phyloP scores from a whole-genome alignment of 2,113 vertebrate genomes.

The Climacteris rufus region DNA sequence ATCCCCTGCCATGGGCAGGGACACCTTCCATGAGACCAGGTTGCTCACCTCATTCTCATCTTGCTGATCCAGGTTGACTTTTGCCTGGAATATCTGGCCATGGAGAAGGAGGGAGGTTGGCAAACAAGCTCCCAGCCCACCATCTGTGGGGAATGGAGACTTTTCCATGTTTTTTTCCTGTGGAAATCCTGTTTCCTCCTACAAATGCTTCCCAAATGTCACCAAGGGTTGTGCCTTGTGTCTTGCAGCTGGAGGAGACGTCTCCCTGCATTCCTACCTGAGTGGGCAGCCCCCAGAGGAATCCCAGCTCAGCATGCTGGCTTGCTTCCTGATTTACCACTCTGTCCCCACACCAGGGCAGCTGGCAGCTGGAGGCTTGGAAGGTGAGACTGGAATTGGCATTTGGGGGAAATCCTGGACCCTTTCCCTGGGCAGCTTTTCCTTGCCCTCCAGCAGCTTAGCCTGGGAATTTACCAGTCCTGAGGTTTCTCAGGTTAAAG shows the following conservation, averaged over 20 bases:
- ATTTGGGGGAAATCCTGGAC: not conserved
- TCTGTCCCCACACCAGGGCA: slow-evolving; percentile 82
- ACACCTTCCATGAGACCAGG: not conserved
- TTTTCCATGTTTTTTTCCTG: not conserved
- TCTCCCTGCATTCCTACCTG: slow-evolving; percentile 81
- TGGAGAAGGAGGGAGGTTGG: not conserved
- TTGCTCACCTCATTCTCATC: not conserved
- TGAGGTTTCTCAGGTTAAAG: not conserved
- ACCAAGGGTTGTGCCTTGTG: not conserved
- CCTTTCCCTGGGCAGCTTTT: not conserved
- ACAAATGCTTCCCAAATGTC: not conserved
- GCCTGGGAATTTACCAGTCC: not conserved
- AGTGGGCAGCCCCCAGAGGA: slow-evolving; percentile 71
- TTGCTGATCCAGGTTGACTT: not conserved
- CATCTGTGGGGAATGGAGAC: not conserved
- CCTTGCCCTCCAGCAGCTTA: not conserved
- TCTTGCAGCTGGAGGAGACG: slow-evolving; percentile 77
- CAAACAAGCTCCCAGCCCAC: not conserved
- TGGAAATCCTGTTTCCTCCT: not conserved
- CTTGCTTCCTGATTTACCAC: slow-evolving; percentile 91
- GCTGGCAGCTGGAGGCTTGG: slow-evolving; percentile 74
- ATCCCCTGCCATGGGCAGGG: too few relatives aligned
- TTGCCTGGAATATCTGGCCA: not conserved
- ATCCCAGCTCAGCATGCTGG: slow-evolving; percentile 77
- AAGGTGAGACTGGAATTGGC: slow-evolving; percentile 72